These are phyloP conservation scores for Mirza zaza DNA, from an alignment of 2,113 vertebrate genomes.

Conservation along the genomic window DNA sequence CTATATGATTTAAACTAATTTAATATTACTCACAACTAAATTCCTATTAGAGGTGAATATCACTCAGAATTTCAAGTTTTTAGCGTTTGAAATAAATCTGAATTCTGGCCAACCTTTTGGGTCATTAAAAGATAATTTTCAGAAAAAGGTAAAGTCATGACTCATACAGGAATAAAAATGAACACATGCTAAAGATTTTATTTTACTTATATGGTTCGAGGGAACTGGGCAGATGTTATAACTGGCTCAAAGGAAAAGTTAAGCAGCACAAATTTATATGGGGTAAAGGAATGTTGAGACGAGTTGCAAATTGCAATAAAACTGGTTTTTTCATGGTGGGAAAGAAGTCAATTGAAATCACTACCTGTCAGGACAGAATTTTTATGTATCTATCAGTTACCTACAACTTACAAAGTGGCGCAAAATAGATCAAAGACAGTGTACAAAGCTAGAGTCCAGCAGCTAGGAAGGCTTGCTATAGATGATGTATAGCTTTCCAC, in stretches of 20 bases:
- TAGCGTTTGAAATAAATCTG: conserved; percentile 26
- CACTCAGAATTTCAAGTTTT: conserved; percentile 26
- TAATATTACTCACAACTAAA: neutral
- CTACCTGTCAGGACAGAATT: neutral
- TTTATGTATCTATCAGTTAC: neutral
- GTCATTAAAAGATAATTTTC: conserved; percentile 31
- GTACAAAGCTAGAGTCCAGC: neutral
- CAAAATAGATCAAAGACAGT: neutral
- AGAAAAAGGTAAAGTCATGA: conserved; percentile 22
- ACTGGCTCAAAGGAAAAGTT: neutral
- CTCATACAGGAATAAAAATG: neutral
- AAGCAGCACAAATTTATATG: neutral
- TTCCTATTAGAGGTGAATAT: neutral
- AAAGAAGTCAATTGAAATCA: conserved; percentile 56
- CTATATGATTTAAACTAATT: neutral
- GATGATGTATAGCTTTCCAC: neutral
- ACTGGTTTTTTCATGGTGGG: neutral
- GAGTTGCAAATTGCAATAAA: neutral
- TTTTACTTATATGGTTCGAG: conserved; percentile 16
- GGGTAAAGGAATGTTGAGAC: neutral
- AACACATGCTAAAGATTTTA: conserved; percentile 16
- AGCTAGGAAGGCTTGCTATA: neutral
- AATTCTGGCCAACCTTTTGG: conserved; percentile 29
- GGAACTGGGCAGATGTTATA: neutral
- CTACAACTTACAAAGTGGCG: neutral